Evolutionary conservation across 2,888 invertebrate genomes (phyloP), one percentile per base, ranked within the genome.

Genomic region (Nowickia ferox): DNA sequence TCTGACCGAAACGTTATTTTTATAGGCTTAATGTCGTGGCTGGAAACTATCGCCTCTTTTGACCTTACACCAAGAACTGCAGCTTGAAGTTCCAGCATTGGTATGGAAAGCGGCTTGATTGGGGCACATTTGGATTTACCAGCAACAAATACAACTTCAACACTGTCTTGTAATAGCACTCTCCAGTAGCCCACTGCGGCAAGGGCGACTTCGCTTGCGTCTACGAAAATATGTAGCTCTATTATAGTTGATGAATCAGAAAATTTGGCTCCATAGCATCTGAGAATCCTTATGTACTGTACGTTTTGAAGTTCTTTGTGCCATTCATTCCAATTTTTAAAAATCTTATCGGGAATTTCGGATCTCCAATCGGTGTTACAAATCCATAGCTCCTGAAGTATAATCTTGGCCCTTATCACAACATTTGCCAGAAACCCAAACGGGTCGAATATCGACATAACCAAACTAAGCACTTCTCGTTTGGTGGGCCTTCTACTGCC

Each of bases 1-100:
- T 71, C 71, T 9, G 71, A 72, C 57, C 57, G 59, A 46, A 72
- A 72, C 13, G 30, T 59, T 30, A 59, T 46, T 72, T 9, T 40
- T 9, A 6, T 15, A 9, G 69, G 53, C 38, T 38, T 38, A 15
- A 69, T 42, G 22, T 69, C 69, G 11, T 69, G 69, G 4, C 53
- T 69, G 19, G 53, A 53, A 17, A 48, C 5, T 10, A 66, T 66
- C 0, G 65, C 46, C 2, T 66, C 48, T 48, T 66, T 30, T 30
- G 53, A 53, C 53, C 68, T 69, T 10, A 69, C 51, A 13, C 68
- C 68, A 6, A 69, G 68, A 9, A 69, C 17, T 11, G 68, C 68
- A 17, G 68, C 51, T 48, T 48, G 46, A 38, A 66, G 48, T n/a
- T 66, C 66, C 2, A 66, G 17, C 10, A 48, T 48, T 1, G 66